phyloP scores from a whole-genome alignment of 2,888 invertebrate species.

The Drosophila incognita region DNA sequence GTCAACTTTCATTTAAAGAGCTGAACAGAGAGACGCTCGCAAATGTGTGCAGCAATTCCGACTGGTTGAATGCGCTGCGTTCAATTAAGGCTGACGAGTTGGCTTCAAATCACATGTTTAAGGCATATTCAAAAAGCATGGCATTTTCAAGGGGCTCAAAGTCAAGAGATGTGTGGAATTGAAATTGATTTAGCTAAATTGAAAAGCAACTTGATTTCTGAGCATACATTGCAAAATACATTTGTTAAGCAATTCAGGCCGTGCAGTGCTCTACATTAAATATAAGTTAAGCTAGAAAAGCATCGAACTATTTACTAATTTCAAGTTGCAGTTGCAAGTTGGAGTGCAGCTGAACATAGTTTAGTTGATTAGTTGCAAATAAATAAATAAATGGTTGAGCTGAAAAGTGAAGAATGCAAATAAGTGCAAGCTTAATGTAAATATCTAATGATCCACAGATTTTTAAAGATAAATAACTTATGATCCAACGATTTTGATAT shows the following conservation, averaged over 20 bases:
- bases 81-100: neutral
- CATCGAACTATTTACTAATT: neutral
- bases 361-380: neutral
- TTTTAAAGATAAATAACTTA: no score
- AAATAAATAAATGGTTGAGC: neutral
- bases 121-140: neutral
- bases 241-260: neutral
- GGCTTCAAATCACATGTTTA: neutral
- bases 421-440: neutral
- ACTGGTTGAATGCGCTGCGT: constrained; percentile 24
- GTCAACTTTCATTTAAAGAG: constrained; percentile 72
- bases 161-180: neutral
- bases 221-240: neutral
- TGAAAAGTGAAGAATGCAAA: neutral
- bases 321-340: neutral
- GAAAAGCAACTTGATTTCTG: neutral
- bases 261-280: neutral
- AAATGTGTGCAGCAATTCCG: constrained; percentile 7
- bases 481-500: no score
- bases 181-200: neutral
- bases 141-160: neutral
- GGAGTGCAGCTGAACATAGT: neutral
- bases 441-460: neutral
- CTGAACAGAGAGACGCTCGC: constrained; percentile 5
- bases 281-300: neutral